Conservation (phyloP, 2,888 invertebrate genomes). For the Litoditis marina region DNA sequence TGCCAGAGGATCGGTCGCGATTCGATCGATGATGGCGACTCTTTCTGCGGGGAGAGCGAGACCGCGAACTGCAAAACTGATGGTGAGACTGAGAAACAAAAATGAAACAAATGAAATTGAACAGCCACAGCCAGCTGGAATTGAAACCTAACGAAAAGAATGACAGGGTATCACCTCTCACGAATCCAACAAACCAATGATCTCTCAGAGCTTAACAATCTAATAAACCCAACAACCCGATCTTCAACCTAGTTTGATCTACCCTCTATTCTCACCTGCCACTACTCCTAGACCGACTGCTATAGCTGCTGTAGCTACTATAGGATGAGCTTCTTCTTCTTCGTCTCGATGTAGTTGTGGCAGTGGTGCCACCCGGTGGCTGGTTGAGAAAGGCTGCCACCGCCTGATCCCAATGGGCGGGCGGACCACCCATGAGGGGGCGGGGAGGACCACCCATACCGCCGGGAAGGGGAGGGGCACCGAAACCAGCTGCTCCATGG, state of each 20-base stretch:
- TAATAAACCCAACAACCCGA: no score
- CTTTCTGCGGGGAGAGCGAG: constrained; percentile 14
- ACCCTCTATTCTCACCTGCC: constrained; percentile 6
- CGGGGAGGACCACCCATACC: background rate
- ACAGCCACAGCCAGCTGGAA: no score
- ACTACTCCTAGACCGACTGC: constrained; percentile 14
- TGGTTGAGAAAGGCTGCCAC: constrained; percentile 24
- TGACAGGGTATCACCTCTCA: no score
- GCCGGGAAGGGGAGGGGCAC: constrained; percentile 8
- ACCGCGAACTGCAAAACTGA: constrained; percentile 6
- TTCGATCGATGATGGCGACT: background rate
- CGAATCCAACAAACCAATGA: no score
- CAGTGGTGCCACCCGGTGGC: background rate
- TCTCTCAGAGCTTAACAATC: background rate
- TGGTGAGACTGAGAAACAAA: no score
- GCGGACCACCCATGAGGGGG: background rate
- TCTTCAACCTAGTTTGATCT: no score
- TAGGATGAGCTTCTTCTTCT: constrained; percentile 29
- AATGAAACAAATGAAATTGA: no score
- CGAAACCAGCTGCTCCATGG: constrained; percentile 39
- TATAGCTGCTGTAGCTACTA: constrained; percentile 13
- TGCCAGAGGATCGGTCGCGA: background rate
- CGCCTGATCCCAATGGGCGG: constrained; percentile 30
- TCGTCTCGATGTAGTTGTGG: background rate
- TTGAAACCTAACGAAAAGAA: no score